Evolutionary conservation across 2,113 vertebrate species (phyloP), one percentile per base, ranked within the genome.

Genomic region (Hoplias malabaricus): DNA sequence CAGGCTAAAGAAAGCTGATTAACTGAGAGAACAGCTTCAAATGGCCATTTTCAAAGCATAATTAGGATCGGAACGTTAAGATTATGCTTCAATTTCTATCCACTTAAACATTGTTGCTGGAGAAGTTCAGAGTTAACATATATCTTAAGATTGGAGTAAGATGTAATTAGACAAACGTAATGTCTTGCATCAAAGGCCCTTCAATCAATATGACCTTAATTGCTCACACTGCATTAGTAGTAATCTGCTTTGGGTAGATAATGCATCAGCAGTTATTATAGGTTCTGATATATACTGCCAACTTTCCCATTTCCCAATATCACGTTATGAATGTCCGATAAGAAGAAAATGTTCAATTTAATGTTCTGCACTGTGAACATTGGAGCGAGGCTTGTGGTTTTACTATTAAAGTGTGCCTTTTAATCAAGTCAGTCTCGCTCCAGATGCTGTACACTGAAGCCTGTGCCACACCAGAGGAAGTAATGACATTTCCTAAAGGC

Each of bases 201-300:
- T 66, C 16, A 38, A 21, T 68, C 63, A 23, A 68, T 76, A 67
- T 68, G 16, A 68, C 67, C 50, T 57, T 76, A 76, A 68, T 68
- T 68, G 43, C 12, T 68, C 50, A 43, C 23, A 50, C 48, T 76
- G 50, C 27, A 42, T 56, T 76, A 76, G 16, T 23, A 56, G 46
- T 43, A 50, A 76, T 38, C 43, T 75, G 63, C 16, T 66, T 54
- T 66, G 63, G 31, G 38, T 21, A 73, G 70, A 75, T 75, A 75
- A 75, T 6, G 42, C 74, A 76, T 68, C 63, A 76, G 38, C 27
- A 76, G 74, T 31, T 56, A 68, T 27, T 56, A 21, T 33, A 65
- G 14, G n/a, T 36, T 36, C 9, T 8, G 29, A 31, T 4, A 19
- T 9, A 9, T 23, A 21, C 4, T 36, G 31, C 14, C 19, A n/a